phyloP scores from a whole-genome alignment of 2,888 invertebrate species.

The Sesamia inferens region DNA sequence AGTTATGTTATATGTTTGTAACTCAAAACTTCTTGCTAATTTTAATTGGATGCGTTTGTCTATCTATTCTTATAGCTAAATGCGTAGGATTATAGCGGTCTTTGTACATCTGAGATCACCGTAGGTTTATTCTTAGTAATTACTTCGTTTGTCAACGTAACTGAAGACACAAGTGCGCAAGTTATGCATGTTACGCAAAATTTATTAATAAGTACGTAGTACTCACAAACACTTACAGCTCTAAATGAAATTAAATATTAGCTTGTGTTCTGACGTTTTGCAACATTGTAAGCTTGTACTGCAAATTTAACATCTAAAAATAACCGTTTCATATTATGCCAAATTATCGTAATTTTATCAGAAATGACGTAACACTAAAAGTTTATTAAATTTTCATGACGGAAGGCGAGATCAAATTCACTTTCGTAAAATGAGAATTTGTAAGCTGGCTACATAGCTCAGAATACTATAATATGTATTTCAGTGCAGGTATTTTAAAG shows the following conservation, averaged over 20 bases:
- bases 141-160: neutral
- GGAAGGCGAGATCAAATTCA: neutral
- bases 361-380: neutral
- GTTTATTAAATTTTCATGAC: neutral
- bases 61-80: constrained; percentile 3
- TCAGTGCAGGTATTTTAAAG: constrained; percentile 26
- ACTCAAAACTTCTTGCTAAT: neutral
- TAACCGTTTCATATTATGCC: neutral
- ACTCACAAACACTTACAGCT: constrained; percentile 15
- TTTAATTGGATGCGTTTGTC: constrained; percentile 14
- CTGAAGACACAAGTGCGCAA: neutral
- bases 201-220: constrained; percentile 12
- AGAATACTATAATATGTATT: constrained; percentile 31
- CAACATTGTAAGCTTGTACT: neutral
- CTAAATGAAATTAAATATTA: constrained; percentile 7
- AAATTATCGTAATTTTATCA: neutral
- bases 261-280: neutral
- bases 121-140: constrained; percentile 3
- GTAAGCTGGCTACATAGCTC: neutral
- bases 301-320: neutral
- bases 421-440: neutral
- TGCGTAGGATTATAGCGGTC: neutral
- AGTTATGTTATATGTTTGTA: neutral
- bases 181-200: neutral
- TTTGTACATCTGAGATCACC: neutral